These are phyloP conservation scores for Venustaconcha ellipsiformis DNA, from an alignment of 1,140 invertebrate genomes.

Conservation along the genomic window DNA sequence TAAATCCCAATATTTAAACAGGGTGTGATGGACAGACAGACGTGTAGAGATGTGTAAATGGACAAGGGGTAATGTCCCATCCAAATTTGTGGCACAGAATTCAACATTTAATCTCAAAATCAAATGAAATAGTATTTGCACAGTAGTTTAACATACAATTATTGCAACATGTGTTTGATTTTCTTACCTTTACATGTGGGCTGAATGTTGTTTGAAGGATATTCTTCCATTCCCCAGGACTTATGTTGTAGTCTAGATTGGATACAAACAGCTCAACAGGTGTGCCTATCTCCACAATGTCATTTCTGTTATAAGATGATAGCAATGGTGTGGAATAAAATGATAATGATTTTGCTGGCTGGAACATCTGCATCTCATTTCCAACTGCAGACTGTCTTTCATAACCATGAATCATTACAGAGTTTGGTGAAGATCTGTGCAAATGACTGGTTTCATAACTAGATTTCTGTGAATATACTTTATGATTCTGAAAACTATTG, in stretches of 20 bases:
- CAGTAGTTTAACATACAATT: not conserved
- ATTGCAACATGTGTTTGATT: not conserved
- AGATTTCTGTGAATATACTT: too few relatives aligned
- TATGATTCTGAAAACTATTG: too few relatives aligned
- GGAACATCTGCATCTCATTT: conserved; percentile 12
- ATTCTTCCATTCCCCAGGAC: conserved; percentile 78
- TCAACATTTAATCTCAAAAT: not conserved
- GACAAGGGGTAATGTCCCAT: not conserved
- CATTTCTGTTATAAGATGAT: conserved; percentile 15
- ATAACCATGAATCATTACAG: conserved; percentile 14
- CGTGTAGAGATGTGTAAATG: not conserved
- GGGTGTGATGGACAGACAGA: too few relatives aligned
- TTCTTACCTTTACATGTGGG: conserved; percentile 78
- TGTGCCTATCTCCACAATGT: conserved; percentile 20
- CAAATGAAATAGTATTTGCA: not conserved
- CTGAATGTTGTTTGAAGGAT: conserved; percentile 77
- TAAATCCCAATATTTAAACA: too few relatives aligned
- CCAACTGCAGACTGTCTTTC: conserved; percentile 9
- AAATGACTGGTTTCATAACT: not conserved
- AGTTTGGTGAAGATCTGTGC: conserved; percentile 2
- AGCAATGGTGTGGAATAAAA: conserved; percentile 10
- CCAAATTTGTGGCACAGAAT: too few relatives aligned
- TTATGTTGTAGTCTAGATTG: conserved; percentile 83
- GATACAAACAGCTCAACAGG: conserved; percentile 79
- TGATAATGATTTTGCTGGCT: conserved; percentile 12